Evolutionary conservation across 1,140 invertebrate genomes (phyloP).

Genomic region (Drosophila hydei): DNA sequence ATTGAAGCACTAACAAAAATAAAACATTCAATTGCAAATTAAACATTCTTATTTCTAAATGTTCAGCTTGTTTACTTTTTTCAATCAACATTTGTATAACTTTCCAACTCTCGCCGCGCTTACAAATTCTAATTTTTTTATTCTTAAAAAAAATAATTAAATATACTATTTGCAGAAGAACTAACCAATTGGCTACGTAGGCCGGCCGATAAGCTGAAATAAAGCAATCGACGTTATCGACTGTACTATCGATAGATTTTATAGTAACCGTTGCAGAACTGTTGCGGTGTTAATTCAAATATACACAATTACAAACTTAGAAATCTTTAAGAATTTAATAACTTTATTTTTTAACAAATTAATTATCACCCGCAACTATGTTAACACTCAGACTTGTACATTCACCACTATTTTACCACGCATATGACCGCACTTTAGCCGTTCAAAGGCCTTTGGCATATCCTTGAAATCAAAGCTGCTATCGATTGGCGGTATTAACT

Average conservation of each 20-base stretch:
- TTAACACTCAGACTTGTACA: conserved; percentile 31
- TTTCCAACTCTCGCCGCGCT: background rate
- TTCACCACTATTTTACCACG: conserved; percentile 91
- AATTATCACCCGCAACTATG: conserved; percentile 1
- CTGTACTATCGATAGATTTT: background rate
- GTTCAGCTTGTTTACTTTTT: background rate
- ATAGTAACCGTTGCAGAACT: background rate
- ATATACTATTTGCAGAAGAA: background rate
- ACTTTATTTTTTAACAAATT: conserved; percentile 4
- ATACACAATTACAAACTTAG: background rate
- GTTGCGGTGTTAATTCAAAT: background rate
- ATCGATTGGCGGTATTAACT: conserved; percentile 89
- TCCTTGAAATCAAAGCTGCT: conserved; percentile 88
- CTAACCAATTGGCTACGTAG: background rate
- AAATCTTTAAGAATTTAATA: background rate
- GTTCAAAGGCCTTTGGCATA: conserved; percentile 88
- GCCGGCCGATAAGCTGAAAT: conserved; percentile 17
- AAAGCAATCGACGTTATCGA: background rate
- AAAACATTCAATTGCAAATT: background rate
- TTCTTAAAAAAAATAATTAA: background rate
- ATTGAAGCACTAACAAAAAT: background rate
- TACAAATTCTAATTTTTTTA: background rate
- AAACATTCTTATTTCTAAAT: no score
- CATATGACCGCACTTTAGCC: conserved; percentile 87
- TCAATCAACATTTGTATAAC: background rate